Conservation (phyloP, 2,797 vertebrate species). For the Eupleurogrammus muticus region DNA sequence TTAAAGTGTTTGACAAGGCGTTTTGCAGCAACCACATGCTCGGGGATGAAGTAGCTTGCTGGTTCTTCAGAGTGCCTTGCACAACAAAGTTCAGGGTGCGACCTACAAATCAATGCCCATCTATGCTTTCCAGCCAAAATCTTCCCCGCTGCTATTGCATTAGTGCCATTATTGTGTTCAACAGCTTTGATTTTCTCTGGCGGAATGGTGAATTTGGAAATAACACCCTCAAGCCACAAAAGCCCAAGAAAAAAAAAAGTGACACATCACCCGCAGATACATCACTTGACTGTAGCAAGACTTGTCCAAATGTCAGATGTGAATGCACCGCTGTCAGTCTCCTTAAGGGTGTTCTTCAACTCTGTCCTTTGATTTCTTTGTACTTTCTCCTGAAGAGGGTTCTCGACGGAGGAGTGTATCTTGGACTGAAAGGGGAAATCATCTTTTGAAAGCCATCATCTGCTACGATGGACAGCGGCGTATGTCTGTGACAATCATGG, state of each 20-base stretch:
- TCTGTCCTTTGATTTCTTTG: background rate
- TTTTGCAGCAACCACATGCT: conserved; percentile 12
- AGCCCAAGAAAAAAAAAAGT: no score
- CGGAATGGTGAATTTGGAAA: conserved; percentile 38
- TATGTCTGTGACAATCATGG: conserved; percentile 17
- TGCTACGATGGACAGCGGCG: conserved; percentile 5
- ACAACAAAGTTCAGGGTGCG: conserved; percentile 27
- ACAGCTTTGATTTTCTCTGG: conserved; percentile 41
- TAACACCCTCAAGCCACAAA: conserved; percentile 34
- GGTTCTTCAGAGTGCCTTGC: conserved; percentile 2
- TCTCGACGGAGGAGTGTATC: background rate
- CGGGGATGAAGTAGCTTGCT: background rate
- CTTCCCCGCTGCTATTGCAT: conserved; percentile 16
- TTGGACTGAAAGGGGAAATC: conserved; percentile 15
- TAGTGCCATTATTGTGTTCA: conserved; percentile 41
- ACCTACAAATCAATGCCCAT: conserved; percentile 19
- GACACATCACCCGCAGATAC: conserved; percentile 8
- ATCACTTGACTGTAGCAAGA: conserved; percentile 1
- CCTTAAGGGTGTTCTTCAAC: background rate
- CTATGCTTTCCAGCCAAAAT: conserved; percentile 41
- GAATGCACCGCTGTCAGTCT: background rate
- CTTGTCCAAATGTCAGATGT: conserved; percentile 20
- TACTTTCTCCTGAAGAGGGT: conserved; percentile 8
- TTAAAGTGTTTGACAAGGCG: conserved; percentile 1
- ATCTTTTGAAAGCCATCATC: conserved; percentile 14